These are phyloP conservation scores for Ichneumon xanthorius DNA, from an alignment of 2,888 invertebrate species.

Conservation along the genomic window DNA sequence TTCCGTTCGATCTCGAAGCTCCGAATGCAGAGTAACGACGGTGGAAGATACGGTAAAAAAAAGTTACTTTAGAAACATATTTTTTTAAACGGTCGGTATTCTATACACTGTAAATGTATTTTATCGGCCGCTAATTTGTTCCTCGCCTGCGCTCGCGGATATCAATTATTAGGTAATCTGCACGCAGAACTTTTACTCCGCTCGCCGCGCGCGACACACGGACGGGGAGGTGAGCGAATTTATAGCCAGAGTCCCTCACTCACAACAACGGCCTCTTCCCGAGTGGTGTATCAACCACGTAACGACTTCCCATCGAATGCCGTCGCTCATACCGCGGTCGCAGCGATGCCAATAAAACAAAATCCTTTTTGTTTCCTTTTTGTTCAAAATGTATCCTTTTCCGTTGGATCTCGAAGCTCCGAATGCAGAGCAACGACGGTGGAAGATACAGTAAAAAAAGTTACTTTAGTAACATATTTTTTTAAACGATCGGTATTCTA, in stretches of 20 bases:
- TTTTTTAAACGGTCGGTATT: neutral
- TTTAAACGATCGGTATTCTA: neutral
- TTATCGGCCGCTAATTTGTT: conserved; percentile 78
- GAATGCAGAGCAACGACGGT: neutral
- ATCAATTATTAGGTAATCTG: conserved; percentile 81
- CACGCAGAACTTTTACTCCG: conserved; percentile 75
- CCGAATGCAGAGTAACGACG: neutral
- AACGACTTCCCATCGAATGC: conserved; percentile 18
- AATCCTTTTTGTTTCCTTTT: too few relatives aligned
- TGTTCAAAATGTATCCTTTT: neutral
- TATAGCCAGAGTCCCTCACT: conserved; percentile 41
- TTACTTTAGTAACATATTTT: neutral
- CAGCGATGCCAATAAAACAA: neutral
- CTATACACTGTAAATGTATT: neutral
- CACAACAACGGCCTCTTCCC: conserved; percentile 28
- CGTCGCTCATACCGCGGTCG: neutral
- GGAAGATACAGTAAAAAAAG: neutral
- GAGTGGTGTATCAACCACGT: conserved; percentile 20
- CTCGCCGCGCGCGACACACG: conserved; percentile 64
- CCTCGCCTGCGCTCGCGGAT: conserved; percentile 78
- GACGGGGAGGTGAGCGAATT: conserved; percentile 70
- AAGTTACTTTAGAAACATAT: neutral
- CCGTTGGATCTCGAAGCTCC: neutral
- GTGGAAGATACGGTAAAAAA: neutral
- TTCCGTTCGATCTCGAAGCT: neutral